Evolutionary conservation across 1,140 invertebrate species (phyloP), one percentile per base, ranked within the genome.

Genomic region (Calliphora vicina): DNA sequence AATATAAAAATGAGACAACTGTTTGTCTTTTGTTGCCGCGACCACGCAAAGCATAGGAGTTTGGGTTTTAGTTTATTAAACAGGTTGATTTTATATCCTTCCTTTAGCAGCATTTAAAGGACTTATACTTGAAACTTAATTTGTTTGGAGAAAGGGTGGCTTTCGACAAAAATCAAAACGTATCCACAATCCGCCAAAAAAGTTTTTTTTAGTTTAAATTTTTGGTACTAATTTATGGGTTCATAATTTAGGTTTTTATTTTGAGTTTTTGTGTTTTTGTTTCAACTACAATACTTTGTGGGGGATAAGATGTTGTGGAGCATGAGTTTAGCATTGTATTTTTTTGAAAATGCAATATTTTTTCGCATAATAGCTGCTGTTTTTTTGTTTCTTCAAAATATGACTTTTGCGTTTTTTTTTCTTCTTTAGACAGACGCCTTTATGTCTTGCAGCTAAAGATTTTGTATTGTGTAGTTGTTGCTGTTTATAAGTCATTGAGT

Each of bases 41-140:
- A 67, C 61, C 61, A 67, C 61, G 61, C 61, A 25, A 67, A 50
- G 17, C 45, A 50, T 50, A 50, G 3, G 15, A 17, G 17, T n/a
- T 50, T 17, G 12, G 45, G 45, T 67, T 67, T 67, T 23, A 67
- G 61, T 67, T 67, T 67, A 67, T 23, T 67, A 67, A 67, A 67
- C 61, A 67, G 61, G n/a, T 67, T 67, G 61, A 67, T 67, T 67
- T 67, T 67, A 67, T 67, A 23, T 67, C 61, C 61, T 67, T 67
- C n/a, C 9, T 67, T 67, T 67, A 67, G n/a, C 50, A 6, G n/a
- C 5, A n/a, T 57, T 57, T 57, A 67, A 50, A 67, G 61, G 61
- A 67, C 61, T 20, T 23, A 20, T 67, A 57, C 50, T 57, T 57
- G 50, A 57, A 57, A 57, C 15, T 57, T 57, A 2, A 17, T 57